phyloP scores from a whole-genome alignment of 1,140 invertebrate species.

The Drosophila bifasciata region DNA sequence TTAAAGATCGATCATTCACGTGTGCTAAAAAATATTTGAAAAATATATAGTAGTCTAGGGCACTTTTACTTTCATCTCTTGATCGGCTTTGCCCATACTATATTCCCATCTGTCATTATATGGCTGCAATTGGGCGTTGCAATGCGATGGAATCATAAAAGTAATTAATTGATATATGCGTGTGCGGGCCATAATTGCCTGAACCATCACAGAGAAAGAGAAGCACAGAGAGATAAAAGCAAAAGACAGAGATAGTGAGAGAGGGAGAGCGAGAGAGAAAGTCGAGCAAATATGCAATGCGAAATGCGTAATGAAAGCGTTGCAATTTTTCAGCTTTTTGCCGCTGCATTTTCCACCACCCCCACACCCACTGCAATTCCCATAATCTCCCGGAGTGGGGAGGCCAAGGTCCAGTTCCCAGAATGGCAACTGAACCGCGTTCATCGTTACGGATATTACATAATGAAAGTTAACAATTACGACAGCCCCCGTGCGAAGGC shows the following conservation, averaged over 20 bases:
- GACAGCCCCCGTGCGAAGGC: slow-evolving; percentile 54
- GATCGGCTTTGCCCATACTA: too few species aligned
- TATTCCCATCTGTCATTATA: slow-evolving; percentile 73
- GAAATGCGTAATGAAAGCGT: slow-evolving; percentile 52
- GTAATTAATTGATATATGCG: slow-evolving; percentile 77
- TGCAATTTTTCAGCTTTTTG: slow-evolving; percentile 74
- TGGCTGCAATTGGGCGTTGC: slow-evolving; percentile 8
- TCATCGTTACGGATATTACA: slow-evolving; percentile 37
- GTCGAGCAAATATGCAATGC: slow-evolving; percentile 38
- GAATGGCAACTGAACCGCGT: background rate
- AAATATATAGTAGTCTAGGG: too few species aligned
- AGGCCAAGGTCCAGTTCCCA: slow-evolving; percentile 18
- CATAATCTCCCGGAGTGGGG: slow-evolving; percentile 36
- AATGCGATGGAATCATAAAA: slow-evolving; percentile 67
- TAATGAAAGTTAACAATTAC: slow-evolving; percentile 80
- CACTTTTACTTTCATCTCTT: background rate
- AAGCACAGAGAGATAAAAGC: background rate
- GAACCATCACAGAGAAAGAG: slow-evolving; percentile 28
- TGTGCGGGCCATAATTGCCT: slow-evolving; percentile 59
- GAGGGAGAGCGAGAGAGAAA: slow-evolving; percentile 12
- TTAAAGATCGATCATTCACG: background rate
- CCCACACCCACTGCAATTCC: background rate
- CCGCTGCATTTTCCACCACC: slow-evolving; percentile 19
- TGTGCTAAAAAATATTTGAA: background rate
- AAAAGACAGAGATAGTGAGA: slow-evolving; percentile 6